These are phyloP conservation scores for Lepidotrigona ventralis DNA, from an alignment of 1,140 invertebrate species.

Conservation along the genomic window DNA sequence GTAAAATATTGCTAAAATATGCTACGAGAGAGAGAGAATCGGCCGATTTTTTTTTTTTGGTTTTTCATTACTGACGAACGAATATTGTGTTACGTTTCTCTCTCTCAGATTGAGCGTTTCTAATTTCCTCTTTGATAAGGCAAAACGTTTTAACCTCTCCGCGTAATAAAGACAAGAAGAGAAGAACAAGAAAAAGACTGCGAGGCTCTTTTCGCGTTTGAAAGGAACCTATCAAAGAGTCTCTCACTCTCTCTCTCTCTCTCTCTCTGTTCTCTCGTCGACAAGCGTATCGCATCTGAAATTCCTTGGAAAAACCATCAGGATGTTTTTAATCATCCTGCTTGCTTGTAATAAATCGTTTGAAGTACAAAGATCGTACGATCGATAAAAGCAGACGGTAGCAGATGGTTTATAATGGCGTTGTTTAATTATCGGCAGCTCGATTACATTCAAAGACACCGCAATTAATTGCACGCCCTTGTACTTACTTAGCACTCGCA, in stretches of 20 bases:
- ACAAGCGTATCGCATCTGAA: neutral
- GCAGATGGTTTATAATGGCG: neutral
- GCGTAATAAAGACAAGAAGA: neutral
- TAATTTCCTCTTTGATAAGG: neutral
- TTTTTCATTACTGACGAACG: too few relatives aligned
- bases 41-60: too few relatives aligned
- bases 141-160: neutral
- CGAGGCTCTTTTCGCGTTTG: neutral
- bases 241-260: too few relatives aligned
- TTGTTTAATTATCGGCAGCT: neutral
- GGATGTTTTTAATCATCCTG: neutral
- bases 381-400: too few relatives aligned
- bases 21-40: too few relatives aligned
- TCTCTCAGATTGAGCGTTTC: neutral
- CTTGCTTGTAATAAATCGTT: neutral
- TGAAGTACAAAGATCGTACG: neutral
- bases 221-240: neutral
- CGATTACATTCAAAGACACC: neutral
- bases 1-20: too few relatives aligned
- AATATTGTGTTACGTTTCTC: neutral
- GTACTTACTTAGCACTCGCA: too few relatives aligned
- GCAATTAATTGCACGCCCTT: too few relatives aligned
- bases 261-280: too few relatives aligned
- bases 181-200: neutral
- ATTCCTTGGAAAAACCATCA: neutral